Evolutionary conservation across 53 echinoderm and acorn worm species (phyloP), one percentile per base, ranked within the genome.

Genomic region (Echinarachnius parma): DNA sequence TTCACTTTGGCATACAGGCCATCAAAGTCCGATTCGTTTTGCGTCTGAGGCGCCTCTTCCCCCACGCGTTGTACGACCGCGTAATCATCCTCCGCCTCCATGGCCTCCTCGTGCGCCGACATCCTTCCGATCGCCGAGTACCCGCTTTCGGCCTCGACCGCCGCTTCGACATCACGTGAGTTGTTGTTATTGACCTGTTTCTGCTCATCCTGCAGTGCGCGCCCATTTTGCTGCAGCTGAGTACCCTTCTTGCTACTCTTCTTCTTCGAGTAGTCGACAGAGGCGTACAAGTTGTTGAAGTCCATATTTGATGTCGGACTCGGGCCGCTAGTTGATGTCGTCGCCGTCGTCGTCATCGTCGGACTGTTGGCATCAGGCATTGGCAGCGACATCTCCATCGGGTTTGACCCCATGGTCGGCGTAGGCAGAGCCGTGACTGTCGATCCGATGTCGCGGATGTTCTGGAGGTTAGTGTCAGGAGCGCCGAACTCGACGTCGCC

Each of bases 401-500:
- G 21, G 30, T 72, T 72, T 1, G 57, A 37, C 30, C 33, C 36
- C 56, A 72, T 7, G 22, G 44, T 72, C 39, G 74, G 74, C 27
- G 31, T 39, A 39, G 57, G 56, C 57, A 72, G 55, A 26, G 74
- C 37, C 13, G 34, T 21, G 35, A 72, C 55, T 4, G 74, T 7
- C 36, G 57, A 57, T 19, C 74, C 74, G 57, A 72, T 72, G 18
- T 34, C 56, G 26, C 18, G 23, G 74, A 72, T 35, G 74, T 57
- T 72, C 2, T 55, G 39, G 14, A 57, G 24, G 57, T 57, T 72
- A 1, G 57, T 37, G 45, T 55, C 56, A 22, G 26, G 5, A n/a
- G 74, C 74, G 57, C 74, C 57, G 44, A 72, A 72, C 27, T 72
- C 74, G 55, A 72, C 5, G 74, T 72, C 74, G 14, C 74, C 74